Base-by-base conservation (phyloP, 1,140 invertebrate genomes). In the Trichonephila clavipes region DNA sequence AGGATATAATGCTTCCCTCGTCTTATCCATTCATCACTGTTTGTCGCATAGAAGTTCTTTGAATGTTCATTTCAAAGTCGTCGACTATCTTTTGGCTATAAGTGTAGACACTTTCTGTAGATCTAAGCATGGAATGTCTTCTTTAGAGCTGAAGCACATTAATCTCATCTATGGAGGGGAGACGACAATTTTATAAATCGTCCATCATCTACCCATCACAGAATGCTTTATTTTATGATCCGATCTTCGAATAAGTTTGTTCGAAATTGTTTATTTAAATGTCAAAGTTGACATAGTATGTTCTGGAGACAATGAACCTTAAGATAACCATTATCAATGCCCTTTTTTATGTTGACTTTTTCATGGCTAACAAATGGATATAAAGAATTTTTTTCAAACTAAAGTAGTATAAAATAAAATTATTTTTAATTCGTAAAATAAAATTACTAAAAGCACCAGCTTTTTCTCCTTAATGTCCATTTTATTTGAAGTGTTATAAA, bases 61-160 rank as follows among this genome's bases (percentile, higher is more conserved):
- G 14, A 77, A 58, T 44, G 34, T 61, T 88, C 86, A 88, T 64
- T 64, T 40, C 28, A 58, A 64, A 88, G 86, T 88, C 86, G 61
- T 16, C 86, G 16, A 28, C 86, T 40, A 88, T 88, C 62, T 95
- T 94, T 66, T 94, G 28, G 28, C 34, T 28, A 77, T 18, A 18
- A 77, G 72, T 77, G 72, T 77, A 77, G 72, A 77, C 72, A 77
- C 24, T 77, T 77, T 77, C 72, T 77, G 72, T 77, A 34, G 72
- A 19, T 77, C 28, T 28, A 19, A 77, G 72, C 18, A 34, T 40
- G 34, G 72, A 77, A 77, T 77, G 28, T 40, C 72, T 18, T 77
- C 28, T 40, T 77, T 28, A 18, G 72, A 40, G 28, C 28, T 18
- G 34, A 40, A 77, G 34, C 24, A 77, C 72, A 77, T 77, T 77